A percentile compares a stretch with the other conserved stretches of the same genome.
phyloP scores from a whole-genome alignment of 1,140 invertebrate genomes.

The Drosophila mauritiana region DNA sequence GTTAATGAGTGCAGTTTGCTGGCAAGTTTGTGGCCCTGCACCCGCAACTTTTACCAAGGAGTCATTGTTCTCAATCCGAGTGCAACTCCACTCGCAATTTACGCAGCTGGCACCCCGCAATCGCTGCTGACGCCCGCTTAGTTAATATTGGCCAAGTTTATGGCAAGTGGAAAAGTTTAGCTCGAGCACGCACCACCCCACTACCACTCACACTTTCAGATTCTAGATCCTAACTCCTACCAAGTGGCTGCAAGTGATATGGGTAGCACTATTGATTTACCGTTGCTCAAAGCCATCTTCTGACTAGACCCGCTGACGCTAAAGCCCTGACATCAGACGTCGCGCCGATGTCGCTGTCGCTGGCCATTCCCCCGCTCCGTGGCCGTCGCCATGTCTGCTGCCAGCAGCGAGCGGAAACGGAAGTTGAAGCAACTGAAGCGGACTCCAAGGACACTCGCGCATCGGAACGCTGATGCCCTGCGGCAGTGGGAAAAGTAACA shows the following conservation, averaged over 20 bases:
- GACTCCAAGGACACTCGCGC: neutral
- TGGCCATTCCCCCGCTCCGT: slow-evolving; percentile 2
- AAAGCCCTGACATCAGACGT: slow-evolving; percentile 50
- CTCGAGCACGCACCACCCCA: slow-evolving; percentile 4
- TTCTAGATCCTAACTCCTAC: neutral
- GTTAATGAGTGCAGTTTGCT: slow-evolving; percentile 73
- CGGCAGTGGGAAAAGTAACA: neutral
- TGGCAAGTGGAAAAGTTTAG: slow-evolving; percentile 61
- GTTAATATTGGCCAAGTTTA: slow-evolving; percentile 72
- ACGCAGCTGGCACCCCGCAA: slow-evolving; percentile 30
- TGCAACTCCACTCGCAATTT: slow-evolving; percentile 33
- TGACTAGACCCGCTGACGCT: slow-evolving; percentile 64
- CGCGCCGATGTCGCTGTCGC: slow-evolving; percentile 46
- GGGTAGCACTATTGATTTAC: slow-evolving; percentile 72
- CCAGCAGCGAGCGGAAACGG: slow-evolving; percentile 69
- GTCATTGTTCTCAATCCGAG: slow-evolving; percentile 31
- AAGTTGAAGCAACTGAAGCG: slow-evolving; percentile 52
- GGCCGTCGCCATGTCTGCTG: slow-evolving; percentile 54
- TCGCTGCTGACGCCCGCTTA: slow-evolving; percentile 57
- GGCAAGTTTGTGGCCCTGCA: slow-evolving; percentile 47
- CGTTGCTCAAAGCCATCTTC: slow-evolving; percentile 38
- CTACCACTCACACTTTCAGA: no score
- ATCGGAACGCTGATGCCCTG: slow-evolving; percentile 10
- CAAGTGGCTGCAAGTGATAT: slow-evolving; percentile 64
- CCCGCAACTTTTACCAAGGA: slow-evolving; percentile 10